Percentiles rank a stretch among this genome's conserved stretches.
These are phyloP conservation scores for Sinosuthora webbiana DNA, from an alignment of 2,113 vertebrate genomes.

Conservation along the genomic window DNA sequence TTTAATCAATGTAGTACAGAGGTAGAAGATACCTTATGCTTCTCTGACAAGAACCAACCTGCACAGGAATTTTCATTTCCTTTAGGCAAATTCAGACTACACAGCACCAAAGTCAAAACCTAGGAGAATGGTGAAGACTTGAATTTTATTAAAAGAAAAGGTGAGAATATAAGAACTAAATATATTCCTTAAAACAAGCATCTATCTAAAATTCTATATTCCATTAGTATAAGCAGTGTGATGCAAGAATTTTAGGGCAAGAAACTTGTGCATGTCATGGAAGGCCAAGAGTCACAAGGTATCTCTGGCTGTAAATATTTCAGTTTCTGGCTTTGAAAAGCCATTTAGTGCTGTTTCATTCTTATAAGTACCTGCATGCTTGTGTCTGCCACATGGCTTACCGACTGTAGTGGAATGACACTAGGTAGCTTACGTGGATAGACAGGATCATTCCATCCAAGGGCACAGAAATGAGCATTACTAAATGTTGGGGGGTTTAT, in stretches of 20 bases:
- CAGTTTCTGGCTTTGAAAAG: neutral
- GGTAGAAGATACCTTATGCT: neutral
- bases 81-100: neutral
- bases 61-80: neutral
- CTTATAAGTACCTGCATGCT: neutral
- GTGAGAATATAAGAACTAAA: neutral
- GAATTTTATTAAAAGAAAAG: neutral
- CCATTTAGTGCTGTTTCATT: neutral
- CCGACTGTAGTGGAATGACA: neutral
- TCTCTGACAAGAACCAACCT: neutral
- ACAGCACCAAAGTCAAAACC: neutral
- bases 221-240: neutral
- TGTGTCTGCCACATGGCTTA: neutral
- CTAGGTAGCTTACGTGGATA: neutral
- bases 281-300: neutral
- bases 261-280: neutral
- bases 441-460: accelerated
- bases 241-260: neutral
- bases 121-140: neutral
- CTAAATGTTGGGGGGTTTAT: neutral
- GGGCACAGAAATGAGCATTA: neutral
- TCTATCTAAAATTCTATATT: neutral
- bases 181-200: neutral
- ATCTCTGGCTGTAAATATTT: neutral
- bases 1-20: neutral